These are phyloP conservation scores for Adelognathus sp. DNA, from an alignment of 2,888 invertebrate genomes.

Conservation along the genomic window DNA sequence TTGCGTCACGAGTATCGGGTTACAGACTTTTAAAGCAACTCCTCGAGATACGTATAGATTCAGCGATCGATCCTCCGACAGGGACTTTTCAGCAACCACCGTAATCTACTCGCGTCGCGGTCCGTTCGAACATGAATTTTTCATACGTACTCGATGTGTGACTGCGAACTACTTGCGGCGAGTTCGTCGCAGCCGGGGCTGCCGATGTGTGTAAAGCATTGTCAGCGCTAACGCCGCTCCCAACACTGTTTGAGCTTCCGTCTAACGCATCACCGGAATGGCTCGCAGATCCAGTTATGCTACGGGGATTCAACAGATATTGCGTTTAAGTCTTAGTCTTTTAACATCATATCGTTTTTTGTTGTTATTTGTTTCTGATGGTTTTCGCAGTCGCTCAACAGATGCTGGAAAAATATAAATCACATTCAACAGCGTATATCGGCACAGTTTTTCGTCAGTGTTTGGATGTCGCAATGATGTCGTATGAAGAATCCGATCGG, in stretches of 20 bases:
- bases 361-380: constrained; percentile 27
- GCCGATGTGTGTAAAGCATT: constrained; percentile 63
- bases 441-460: not conserved
- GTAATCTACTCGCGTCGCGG: not conserved
- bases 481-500: not conserved
- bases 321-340: constrained; percentile 45
- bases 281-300: constrained; percentile 68
- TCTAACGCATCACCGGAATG: constrained; percentile 62
- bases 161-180: constrained; percentile 66
- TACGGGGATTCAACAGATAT: constrained; percentile 64
- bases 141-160: constrained; percentile 68
- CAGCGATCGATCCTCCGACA: not conserved
- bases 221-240: constrained; percentile 64
- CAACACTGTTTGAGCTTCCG: constrained; percentile 62
- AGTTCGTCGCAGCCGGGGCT: constrained; percentile 67
- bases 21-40: not conserved
- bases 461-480: not conserved
- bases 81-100: not conserved
- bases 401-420: constrained; percentile 44
- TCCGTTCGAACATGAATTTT: not conserved
- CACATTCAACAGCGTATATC: constrained; percentile 1
- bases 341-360: not conserved
- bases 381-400: constrained; percentile 22
- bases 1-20: not conserved
- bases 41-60: not conserved